Conservation (phyloP, 2,888 invertebrate species). For the Drosophila nr. fundita region DNA sequence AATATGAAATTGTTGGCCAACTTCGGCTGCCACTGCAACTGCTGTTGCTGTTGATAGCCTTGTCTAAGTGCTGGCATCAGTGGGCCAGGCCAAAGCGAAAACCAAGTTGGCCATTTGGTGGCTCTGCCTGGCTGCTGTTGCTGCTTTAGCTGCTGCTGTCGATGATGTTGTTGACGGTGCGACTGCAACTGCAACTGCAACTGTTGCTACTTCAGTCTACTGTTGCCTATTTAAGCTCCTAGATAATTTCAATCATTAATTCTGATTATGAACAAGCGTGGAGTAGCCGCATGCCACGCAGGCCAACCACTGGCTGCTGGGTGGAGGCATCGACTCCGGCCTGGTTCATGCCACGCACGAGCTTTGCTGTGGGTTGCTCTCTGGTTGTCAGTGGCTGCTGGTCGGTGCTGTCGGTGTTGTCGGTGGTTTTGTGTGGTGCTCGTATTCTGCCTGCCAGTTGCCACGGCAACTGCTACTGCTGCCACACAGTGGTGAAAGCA, state of each 20-base stretch:
- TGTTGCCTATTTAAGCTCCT: conserved; percentile 75
- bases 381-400: conserved; percentile 8
- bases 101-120: conserved; percentile 28
- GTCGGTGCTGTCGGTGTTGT: conserved; percentile 19
- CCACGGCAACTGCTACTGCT: neutral
- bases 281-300: conserved; percentile 51
- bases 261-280: conserved; percentile 80
- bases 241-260: conserved; percentile 84
- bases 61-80: conserved; percentile 81
- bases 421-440: conserved; percentile 11
- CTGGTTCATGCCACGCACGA: conserved; percentile 61
- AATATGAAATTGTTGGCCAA: conserved; percentile 82
- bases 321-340: conserved; percentile 19
- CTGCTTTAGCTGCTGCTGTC: conserved; percentile 25
- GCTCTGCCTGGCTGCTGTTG: conserved; percentile 6
- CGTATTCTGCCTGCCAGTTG: neutral
- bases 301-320: neutral
- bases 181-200: conserved; percentile 46
- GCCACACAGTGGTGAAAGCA: conserved; percentile 36
- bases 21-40: conserved; percentile 53
- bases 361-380: conserved; percentile 40
- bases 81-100: conserved; percentile 42
- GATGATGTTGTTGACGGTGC: conserved; percentile 69
- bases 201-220: conserved; percentile 24
- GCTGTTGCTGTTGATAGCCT: conserved; percentile 68